phyloP scores from a whole-genome alignment of 2,888 invertebrate genomes.

The Xylophagus ater region DNA sequence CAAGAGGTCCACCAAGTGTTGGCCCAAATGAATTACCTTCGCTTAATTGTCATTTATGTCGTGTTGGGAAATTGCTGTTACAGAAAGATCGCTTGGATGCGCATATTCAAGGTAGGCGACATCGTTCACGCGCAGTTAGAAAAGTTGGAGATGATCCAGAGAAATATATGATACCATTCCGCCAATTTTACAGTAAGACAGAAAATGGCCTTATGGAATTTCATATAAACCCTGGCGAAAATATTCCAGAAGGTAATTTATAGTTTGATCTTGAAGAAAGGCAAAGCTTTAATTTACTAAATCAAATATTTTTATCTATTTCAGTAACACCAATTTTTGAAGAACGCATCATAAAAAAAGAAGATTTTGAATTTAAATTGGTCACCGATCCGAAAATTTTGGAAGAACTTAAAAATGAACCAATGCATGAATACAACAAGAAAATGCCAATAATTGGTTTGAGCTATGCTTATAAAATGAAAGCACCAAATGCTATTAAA shows the following conservation, averaged over 20 bases:
- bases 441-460: conserved; percentile 12
- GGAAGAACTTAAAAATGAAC: conserved; percentile 8
- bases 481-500: background rate
- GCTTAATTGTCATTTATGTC: conserved; percentile 15
- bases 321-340: conserved; percentile 14
- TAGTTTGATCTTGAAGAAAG: too few relatives aligned
- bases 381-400: background rate
- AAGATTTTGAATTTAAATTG: conserved; percentile 9
- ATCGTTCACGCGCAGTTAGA: too few relatives aligned
- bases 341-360: conserved; percentile 10
- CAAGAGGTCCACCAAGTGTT: conserved; percentile 11
- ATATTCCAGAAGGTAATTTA: conserved; percentile 10
- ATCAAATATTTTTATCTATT: background rate
- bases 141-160: background rate
- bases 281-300: too few relatives aligned
- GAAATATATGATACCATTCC: background rate
- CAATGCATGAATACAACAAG: conserved; percentile 13
- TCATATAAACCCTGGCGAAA: conserved; percentile 14
- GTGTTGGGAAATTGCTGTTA: background rate
- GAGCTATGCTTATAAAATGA: conserved; percentile 14
- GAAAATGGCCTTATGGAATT: conserved; percentile 1
- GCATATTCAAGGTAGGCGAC: too few relatives aligned
- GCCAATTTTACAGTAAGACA: conserved; percentile 1
- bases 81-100: background rate
- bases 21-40: background rate